Percentiles rank a stretch among this genome's conserved stretches.
Conservation (phyloP, 2,888 invertebrate species). For the Pyrochroa serraticornis region DNA sequence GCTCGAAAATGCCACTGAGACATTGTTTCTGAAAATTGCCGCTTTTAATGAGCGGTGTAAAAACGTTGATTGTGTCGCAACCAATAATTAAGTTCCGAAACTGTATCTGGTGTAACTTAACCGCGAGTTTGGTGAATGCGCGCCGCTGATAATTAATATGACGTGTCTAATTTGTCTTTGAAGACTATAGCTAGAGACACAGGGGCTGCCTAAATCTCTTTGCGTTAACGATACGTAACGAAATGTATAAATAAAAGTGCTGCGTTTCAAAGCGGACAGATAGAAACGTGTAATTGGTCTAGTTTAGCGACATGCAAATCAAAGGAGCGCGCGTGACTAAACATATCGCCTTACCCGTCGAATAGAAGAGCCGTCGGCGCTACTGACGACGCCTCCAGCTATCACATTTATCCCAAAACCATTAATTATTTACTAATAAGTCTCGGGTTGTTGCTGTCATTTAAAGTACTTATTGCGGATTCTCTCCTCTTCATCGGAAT, state of each 20-base stretch:
- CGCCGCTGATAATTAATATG: constrained; percentile 41
- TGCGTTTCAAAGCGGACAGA: constrained; percentile 52
- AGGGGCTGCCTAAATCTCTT: constrained; percentile 42
- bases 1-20: too few relatives aligned
- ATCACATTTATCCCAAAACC: not conserved
- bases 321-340: constrained; percentile 56
- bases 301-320: constrained; percentile 57
- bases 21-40: too few relatives aligned
- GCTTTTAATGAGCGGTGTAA: too few relatives aligned
- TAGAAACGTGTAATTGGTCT: constrained; percentile 55
- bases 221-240: constrained; percentile 53
- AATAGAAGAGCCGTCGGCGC: constrained; percentile 15
- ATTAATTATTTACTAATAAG: not conserved
- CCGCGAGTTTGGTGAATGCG: constrained; percentile 13
- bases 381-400: constrained; percentile 19
- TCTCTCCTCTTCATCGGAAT: not conserved
- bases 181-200: constrained; percentile 34
- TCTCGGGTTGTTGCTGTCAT: not conserved
- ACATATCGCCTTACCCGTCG: constrained; percentile 55
- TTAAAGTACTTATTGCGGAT: not conserved
- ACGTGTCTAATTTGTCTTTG: constrained; percentile 45
- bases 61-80: too few relatives aligned
- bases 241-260: constrained; percentile 54
- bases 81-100: constrained; percentile 13
- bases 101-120: constrained; percentile 12